Conservation (phyloP, 2,797 vertebrate species). For the Poeciliopsis turneri region DNA sequence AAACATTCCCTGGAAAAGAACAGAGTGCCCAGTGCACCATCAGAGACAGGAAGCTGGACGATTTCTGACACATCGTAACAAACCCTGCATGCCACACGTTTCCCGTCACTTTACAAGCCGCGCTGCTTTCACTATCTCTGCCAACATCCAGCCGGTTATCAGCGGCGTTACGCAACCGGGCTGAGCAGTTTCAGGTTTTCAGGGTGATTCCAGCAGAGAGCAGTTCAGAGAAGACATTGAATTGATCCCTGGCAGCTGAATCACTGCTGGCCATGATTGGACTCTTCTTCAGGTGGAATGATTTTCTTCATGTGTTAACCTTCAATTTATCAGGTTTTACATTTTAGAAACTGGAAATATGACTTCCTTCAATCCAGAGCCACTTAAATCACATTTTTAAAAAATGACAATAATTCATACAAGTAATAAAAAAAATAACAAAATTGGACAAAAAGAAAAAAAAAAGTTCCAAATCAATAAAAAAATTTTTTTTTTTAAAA, state of each 20-base stretch:
- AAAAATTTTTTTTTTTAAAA: no score
- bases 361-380: neutral
- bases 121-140: constrained; percentile 5
- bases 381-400: neutral
- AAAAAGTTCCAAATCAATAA: no score
- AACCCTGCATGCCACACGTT: neutral
- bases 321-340: neutral
- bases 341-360: neutral
- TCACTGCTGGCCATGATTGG: neutral
- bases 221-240: neutral
- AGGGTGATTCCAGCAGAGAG: constrained; percentile 6
- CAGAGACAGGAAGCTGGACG: neutral
- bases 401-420: no score
- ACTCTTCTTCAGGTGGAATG: neutral
- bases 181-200: neutral
- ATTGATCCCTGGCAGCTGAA: neutral
- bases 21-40: neutral
- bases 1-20: neutral
- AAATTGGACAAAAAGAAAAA: no score
- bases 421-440: no score
- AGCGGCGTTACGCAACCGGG: neutral
- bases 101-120: neutral
- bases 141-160: constrained; percentile 11
- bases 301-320: neutral
- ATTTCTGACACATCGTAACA: constrained; percentile 1